Evolutionary conservation across 2,888 invertebrate species (phyloP).

Genomic region (Nasonia oneida): DNA sequence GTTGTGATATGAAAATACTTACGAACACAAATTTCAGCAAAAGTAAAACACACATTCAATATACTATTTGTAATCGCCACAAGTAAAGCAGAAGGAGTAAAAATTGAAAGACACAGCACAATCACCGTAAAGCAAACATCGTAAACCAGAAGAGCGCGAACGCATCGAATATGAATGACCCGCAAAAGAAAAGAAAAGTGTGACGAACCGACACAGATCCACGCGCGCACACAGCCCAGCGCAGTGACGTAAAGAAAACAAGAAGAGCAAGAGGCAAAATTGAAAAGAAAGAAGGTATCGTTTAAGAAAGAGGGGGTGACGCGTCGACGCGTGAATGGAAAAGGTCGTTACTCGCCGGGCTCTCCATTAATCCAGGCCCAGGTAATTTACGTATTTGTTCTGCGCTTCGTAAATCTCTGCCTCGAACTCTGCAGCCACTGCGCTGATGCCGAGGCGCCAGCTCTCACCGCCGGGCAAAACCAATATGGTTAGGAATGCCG

Average conservation of each 20-base stretch:
- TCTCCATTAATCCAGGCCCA: constrained; percentile 72
- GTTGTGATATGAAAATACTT: too few relatives aligned
- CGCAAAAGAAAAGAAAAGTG: constrained; percentile 26
- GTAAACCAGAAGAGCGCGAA: background rate
- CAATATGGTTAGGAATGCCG: constrained; percentile 80
- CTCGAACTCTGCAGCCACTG: constrained; percentile 28
- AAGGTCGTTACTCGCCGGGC: constrained; percentile 54
- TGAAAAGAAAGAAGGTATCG: constrained; percentile 36
- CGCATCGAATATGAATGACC: constrained; percentile 3
- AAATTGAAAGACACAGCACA: background rate
- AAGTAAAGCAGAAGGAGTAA: background rate
- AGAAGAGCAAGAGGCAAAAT: constrained; percentile 38
- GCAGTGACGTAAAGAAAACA: background rate
- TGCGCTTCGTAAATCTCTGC: constrained; percentile 76
- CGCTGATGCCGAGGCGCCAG: constrained; percentile 51
- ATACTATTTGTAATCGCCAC: background rate
- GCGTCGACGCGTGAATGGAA: constrained; percentile 58
- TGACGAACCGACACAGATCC: background rate
- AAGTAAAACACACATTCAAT: background rate
- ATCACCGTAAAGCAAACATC: constrained; percentile 11
- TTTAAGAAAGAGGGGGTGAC: constrained; percentile 35
- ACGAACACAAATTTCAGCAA: background rate
- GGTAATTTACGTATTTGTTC: constrained; percentile 79
- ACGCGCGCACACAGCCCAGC: background rate
- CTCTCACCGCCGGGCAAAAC: constrained; percentile 70